These are phyloP conservation scores for Hydrolagus colliei DNA, from an alignment of 2,797 vertebrate species.

Conservation along the genomic window DNA sequence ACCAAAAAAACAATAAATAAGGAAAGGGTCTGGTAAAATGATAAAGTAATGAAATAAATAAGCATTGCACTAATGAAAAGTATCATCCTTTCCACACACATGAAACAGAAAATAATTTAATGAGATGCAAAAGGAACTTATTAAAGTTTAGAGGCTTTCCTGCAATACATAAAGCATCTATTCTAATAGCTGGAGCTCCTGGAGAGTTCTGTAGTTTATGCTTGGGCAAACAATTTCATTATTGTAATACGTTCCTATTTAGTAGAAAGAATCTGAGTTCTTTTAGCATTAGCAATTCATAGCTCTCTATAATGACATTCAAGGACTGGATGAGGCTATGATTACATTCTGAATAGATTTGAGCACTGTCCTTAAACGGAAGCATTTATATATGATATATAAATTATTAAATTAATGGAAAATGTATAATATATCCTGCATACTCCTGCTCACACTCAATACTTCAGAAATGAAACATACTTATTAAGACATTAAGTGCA, in stretches of 20 bases:
- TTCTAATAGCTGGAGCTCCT: conserved; percentile 2
- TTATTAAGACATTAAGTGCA: background rate
- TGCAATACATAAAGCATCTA: background rate
- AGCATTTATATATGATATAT: background rate
- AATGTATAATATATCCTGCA: background rate
- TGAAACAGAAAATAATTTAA: conserved; percentile 5
- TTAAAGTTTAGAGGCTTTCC: background rate
- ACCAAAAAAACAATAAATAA: conserved; percentile 8
- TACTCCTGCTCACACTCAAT: background rate
- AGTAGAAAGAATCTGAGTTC: background rate
- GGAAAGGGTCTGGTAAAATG: background rate
- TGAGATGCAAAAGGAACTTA: background rate
- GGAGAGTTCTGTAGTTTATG: background rate
- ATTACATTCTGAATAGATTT: background rate
- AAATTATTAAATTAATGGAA: background rate
- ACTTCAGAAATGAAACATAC: background rate
- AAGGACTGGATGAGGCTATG: background rate
- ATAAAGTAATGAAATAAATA: background rate
- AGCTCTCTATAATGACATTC: background rate
- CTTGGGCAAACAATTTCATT: conserved; percentile 5
- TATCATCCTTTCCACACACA: background rate
- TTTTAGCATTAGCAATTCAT: background rate
- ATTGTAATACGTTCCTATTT: conserved; percentile 4
- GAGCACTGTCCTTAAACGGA: background rate
- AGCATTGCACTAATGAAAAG: background rate